Evolutionary conservation across 2,113 vertebrate species (phyloP), one percentile per base, ranked within the genome.

Genomic region (Electrona antarctica): DNA sequence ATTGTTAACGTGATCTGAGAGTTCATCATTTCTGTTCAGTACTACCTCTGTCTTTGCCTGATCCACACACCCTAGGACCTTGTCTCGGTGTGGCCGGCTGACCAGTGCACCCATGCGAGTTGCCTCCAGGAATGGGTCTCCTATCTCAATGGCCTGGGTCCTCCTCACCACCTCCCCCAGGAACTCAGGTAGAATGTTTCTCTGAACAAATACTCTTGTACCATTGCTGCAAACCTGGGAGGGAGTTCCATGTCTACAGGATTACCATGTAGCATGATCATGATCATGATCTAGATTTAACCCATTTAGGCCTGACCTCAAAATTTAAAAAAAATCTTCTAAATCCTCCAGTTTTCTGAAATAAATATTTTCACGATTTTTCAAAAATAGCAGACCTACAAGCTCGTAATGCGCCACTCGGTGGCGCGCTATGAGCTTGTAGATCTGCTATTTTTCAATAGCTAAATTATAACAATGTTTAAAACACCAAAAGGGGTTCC

Each of bases 101-200:
- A 99, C 96, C 72, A 99, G 94, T 0, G 96, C 94, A 61, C 98
- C 97, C 98, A 99, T 98, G 59, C 96, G 91, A 0, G 97, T 99
- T 51, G 91, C 94, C 64, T 98, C 95, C 72, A 95, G 77, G 2
- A 99, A 91, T 0, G 98, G 97, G 78, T 99, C 97, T 54, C 98
- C 97, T 51, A 98, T 90, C 80, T 93, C 89, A 49, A 99, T 99
- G 1, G 90, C 94, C 73, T 90, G 88, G 0, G 96, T 97, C 83
- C 92, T 93, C 71, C 90, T 94, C 79, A 98, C 95, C 77, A 99
- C 96, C 83, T 95, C 93, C 60, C 95, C 86, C n/a, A 95, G 92
- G 88, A 99, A 99, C 65, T 81, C 81, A 3, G 94, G 87, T 76
- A 96, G 64, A 64, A 97, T 93, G 6, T 94, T 85, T 71, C 81